Conservation (phyloP, 2,888 invertebrate genomes). For the Brachyopa scutellaris region DNA sequence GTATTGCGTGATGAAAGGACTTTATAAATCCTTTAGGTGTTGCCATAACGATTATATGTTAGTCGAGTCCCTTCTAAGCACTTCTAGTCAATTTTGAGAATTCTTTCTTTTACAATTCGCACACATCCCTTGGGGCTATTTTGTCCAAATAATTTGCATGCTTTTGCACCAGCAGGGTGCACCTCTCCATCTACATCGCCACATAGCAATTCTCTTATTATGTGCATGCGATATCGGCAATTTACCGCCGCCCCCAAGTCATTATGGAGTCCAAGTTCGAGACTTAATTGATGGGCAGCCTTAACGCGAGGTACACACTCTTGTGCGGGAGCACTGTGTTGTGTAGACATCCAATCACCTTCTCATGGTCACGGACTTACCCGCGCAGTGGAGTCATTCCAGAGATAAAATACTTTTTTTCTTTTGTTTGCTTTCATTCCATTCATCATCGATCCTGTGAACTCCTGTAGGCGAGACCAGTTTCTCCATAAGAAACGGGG, state of each 20-base stretch:
- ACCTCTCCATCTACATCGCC: too few relatives aligned
- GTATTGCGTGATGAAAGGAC: not conserved
- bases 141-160: not conserved
- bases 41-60: too few relatives aligned
- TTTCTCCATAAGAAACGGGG: slow-evolving; percentile 7
- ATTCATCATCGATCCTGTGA: slow-evolving; percentile 64
- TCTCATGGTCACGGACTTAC: slow-evolving; percentile 41
- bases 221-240: slow-evolving; percentile 59
- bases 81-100: too few relatives aligned
- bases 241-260: slow-evolving; percentile 44
- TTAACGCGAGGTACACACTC: not conserved
- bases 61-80: too few relatives aligned
- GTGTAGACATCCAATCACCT: slow-evolving; percentile 30
- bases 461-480: slow-evolving; percentile 52
- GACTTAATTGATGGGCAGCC: slow-evolving; percentile 29
- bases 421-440: slow-evolving; percentile 22
- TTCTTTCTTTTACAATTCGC: not conserved
- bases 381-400: slow-evolving; percentile 26
- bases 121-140: not conserved
- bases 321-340: not conserved
- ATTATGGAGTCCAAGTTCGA: slow-evolving; percentile 25
- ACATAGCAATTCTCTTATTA: slow-evolving; percentile 49
- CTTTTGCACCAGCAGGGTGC: too few relatives aligned
- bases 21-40: not conserved
- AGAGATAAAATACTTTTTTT: not conserved